Conservation (phyloP, 2,888 invertebrate genomes). For the Nephrotoma guestfalica region DNA sequence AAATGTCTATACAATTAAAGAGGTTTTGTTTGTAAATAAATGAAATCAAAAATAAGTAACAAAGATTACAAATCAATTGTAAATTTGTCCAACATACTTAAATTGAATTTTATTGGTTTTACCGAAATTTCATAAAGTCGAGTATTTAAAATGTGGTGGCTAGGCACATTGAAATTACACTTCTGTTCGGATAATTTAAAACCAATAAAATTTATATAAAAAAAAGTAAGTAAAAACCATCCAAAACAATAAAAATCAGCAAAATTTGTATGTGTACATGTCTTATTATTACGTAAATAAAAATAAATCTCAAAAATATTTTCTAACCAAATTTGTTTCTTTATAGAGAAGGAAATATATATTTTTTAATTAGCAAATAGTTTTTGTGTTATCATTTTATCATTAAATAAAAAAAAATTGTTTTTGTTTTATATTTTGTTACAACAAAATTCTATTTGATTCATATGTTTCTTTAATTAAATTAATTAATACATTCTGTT, state of each 20-base stretch:
- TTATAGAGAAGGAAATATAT: not conserved
- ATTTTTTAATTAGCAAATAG: not conserved
- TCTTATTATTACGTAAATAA: not conserved
- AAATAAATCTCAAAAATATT: not conserved
- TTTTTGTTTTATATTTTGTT: conserved; percentile 2
- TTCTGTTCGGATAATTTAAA: not conserved
- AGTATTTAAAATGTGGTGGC: not conserved
- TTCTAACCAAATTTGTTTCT: not conserved
- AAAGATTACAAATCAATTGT: not conserved
- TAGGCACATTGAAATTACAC: not conserved
- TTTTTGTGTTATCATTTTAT: not conserved
- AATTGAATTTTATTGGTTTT: not conserved
- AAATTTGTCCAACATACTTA: not conserved
- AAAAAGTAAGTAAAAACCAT: not conserved
- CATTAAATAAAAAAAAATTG: not conserved
- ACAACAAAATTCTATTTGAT: not conserved
- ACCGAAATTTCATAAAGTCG: not conserved
- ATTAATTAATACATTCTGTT: conserved; percentile 24
- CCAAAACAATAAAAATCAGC: not conserved
- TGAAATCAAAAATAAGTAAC: not conserved
- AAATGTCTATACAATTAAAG: not conserved
- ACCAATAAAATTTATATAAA: not conserved
- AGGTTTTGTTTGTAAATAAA: not conserved
- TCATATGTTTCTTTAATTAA: conserved; percentile 1
- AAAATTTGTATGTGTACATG: not conserved